phyloP scores from a whole-genome alignment of 2,797 vertebrate genomes.

The Anabas testudineus region DNA sequence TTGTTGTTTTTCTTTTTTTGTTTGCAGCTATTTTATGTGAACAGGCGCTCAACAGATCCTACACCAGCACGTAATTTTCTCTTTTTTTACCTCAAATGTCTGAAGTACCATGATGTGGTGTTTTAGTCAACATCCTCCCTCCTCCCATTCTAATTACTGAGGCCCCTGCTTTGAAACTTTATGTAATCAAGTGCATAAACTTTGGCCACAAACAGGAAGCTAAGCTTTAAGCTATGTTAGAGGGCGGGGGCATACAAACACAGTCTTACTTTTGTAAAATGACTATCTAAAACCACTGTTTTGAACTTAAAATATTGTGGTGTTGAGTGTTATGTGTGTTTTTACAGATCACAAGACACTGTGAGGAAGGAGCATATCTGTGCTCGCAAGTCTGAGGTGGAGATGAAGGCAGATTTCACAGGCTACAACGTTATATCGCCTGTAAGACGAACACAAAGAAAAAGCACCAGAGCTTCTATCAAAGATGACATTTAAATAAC shows the following conservation, averaged over 20 bases:
- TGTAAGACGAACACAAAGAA: slow-evolving; percentile 66
- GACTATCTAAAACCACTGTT: background rate
- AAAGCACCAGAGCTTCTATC: background rate
- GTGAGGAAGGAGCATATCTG: slow-evolving; percentile 50
- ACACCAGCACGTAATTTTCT: slow-evolving; percentile 66
- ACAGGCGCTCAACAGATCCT: background rate
- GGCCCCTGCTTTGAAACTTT: background rate
- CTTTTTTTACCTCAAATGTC: slow-evolving; percentile 2
- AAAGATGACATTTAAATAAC: background rate
- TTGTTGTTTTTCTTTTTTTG: background rate
- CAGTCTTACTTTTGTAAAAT: background rate
- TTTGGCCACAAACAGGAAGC: slow-evolving; percentile 58
- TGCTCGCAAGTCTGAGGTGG: slow-evolving; percentile 52
- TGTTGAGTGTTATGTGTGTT: slow-evolving; percentile 53
- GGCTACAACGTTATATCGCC: slow-evolving; percentile 56
- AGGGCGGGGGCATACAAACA: background rate
- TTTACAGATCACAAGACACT: slow-evolving; percentile 6
- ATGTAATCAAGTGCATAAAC: slow-evolving; percentile 28
- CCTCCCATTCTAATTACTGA: slow-evolving; percentile 14
- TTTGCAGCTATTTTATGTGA: slow-evolving; percentile 72
- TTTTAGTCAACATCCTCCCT: slow-evolving; percentile 44
- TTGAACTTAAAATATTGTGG: background rate
- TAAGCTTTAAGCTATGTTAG: slow-evolving; percentile 5
- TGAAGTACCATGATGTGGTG: background rate
- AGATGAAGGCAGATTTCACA: slow-evolving; percentile 62